Conservation (phyloP, 1,140 invertebrate genomes). For the Rhysida immarginata region DNA sequence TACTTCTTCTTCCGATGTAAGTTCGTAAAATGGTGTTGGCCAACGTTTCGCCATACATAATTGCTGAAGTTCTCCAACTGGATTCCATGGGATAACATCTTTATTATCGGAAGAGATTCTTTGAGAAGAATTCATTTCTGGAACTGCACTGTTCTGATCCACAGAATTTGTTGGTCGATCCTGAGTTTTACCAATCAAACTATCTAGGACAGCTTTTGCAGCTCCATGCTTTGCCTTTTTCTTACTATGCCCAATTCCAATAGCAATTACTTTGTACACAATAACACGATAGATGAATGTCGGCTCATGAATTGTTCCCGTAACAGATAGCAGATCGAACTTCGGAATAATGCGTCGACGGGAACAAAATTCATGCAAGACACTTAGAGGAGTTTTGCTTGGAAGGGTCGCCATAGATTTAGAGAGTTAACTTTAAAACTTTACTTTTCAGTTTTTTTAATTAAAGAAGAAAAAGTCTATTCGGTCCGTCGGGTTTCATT, state of each 20-base stretch:
- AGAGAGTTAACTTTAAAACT: no score
- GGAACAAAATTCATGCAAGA: conserved; percentile 80
- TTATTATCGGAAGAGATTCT: conserved; percentile 30
- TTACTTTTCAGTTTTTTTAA: no score
- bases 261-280: conserved; percentile 67
- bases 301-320: conserved; percentile 89
- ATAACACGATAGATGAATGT: conserved; percentile 89
- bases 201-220: conserved; percentile 70
- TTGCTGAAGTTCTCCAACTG: conserved; percentile 88
- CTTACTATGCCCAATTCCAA: conserved; percentile 88
- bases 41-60: conserved; percentile 88
- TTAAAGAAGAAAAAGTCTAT: no score
- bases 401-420: no score
- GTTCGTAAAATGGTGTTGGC: conserved; percentile 85
- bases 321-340: conserved; percentile 87
- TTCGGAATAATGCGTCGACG: conserved; percentile 83
- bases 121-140: no score
- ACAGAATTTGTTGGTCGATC: no score
- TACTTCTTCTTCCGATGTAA: conserved; percentile 65
- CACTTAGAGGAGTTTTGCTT: conserved; percentile 77
- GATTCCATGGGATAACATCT: conserved; percentile 46
- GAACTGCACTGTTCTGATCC: no score
- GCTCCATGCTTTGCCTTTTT: conserved; percentile 93
- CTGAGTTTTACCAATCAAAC: conserved; percentile 24
- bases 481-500: no score